Evolutionary conservation across 1,140 invertebrate genomes (phyloP), one percentile per base, ranked within the genome.

Genomic region (Diabrotica virgifera): DNA sequence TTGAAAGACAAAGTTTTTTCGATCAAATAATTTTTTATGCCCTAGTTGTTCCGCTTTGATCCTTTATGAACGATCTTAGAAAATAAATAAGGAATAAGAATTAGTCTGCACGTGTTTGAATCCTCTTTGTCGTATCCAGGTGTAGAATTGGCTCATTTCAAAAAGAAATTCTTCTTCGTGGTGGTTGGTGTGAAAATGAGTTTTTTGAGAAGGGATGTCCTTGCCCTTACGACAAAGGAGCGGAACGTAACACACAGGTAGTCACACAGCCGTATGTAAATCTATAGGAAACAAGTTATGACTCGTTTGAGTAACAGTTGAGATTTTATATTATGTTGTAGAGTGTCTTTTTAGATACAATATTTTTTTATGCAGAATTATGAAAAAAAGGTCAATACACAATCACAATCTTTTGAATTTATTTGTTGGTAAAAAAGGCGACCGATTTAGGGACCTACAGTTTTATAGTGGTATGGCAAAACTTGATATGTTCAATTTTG

Each of bases 71-170:
- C 24, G 24, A 24, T 24, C n/a, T 46, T 46, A 46, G 40, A 46
- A 46, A 46, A 46, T 46, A 46, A 46, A 46, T n/a, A n/a, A 46
- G 40, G 40, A 46, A 46, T 46, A 46, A 46, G 40, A 46, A 46
- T 46, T 46, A 46, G 40, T 46, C n/a, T 46, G 40, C 40, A 46
- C 40, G 40, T 46, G 40, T 46, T 46, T 46, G 40, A 46, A 46
- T 46, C n/a, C 5, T 46, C 40, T 46, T 46, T 46, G 40, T 46
- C 8, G 6, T 46, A 46, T 46, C 40, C 40, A 46, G 40, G 40
- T 46, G 40, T 46, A 46, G 40, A 46, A 46, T 46, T 46, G 40
- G 4, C 40, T 46, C 40, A 46, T 46, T 46, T n/a, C 8, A 46
- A 46, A 46, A 46, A 46, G 40, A 46, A 46, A 46, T 46, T 46